Conservation (phyloP, 2,888 invertebrate species). For the Actias luna region DNA sequence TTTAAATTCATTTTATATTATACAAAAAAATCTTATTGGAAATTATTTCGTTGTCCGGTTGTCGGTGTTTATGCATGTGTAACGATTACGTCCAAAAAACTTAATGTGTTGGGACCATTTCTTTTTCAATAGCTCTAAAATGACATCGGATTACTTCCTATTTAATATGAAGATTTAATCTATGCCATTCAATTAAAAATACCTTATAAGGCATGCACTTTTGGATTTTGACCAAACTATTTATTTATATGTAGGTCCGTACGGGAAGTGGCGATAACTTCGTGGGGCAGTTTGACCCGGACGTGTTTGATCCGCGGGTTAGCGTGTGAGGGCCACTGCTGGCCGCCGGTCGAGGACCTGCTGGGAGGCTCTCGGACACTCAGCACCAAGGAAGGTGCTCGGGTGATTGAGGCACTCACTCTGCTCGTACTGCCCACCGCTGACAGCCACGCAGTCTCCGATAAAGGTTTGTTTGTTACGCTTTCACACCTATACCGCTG, state of each 20-base stretch:
- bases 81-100: no score
- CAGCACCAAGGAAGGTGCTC: slow-evolving; percentile 39
- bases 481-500: background rate
- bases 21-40: no score
- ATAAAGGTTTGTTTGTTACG: slow-evolving; percentile 48
- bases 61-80: no score
- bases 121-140: no score
- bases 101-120: no score
- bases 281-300: slow-evolving; percentile 65
- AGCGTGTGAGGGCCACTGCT: slow-evolving; percentile 48
- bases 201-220: no score
- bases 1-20: no score
- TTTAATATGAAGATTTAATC: no score
- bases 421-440: slow-evolving; percentile 60
- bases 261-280: slow-evolving; percentile 61
- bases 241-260: slow-evolving; percentile 52
- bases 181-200: no score
- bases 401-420: slow-evolving; percentile 61
- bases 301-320: slow-evolving; percentile 47
- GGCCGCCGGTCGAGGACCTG: slow-evolving; percentile 51
- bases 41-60: no score
- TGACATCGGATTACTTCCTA: no score
- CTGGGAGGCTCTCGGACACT: slow-evolving; percentile 31
- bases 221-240: no score
- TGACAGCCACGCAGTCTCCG: slow-evolving; percentile 53